phyloP scores from a whole-genome alignment of 2,888 invertebrate species.

The Diabrotica balteata region DNA sequence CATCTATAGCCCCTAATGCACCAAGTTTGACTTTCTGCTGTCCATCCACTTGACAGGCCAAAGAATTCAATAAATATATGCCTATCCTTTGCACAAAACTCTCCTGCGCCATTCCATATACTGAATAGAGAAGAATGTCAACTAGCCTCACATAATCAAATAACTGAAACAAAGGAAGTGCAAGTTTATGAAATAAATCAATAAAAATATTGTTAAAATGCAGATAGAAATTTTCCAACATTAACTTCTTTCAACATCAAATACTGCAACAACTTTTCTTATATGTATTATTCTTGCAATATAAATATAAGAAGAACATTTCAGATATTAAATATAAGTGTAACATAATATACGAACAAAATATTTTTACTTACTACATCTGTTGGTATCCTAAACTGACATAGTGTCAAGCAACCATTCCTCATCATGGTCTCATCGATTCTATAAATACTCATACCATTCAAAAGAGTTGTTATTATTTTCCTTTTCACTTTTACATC shows the following conservation, averaged over 20 bases:
- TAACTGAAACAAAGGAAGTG: slow-evolving; percentile 66
- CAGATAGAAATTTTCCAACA: too few relatives aligned
- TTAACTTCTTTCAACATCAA: too few relatives aligned
- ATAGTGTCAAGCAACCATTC: slow-evolving; percentile 93
- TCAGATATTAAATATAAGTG: too few relatives aligned
- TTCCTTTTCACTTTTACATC: slow-evolving; percentile 75
- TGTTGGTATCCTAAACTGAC: slow-evolving; percentile 92
- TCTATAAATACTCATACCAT: slow-evolving; percentile 87
- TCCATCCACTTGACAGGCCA: slow-evolving; percentile 96
- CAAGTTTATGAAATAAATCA: too few relatives aligned
- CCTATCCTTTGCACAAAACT: slow-evolving; percentile 94
- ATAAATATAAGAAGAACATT: too few relatives aligned
- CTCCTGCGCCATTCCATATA: slow-evolving; percentile 82
- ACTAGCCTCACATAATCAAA: slow-evolving; percentile 91
- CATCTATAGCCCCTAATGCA: slow-evolving; percentile 84
- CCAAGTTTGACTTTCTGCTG: slow-evolving; percentile 91
- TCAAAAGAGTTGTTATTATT: slow-evolving; percentile 82
- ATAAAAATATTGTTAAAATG: too few relatives aligned
- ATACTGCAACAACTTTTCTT: too few relatives aligned
- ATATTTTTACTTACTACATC: slow-evolving; percentile 78
- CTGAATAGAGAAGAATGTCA: slow-evolving; percentile 80
- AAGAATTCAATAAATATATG: slow-evolving; percentile 91
- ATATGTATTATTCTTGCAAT: not conserved
- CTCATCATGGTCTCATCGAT: slow-evolving; percentile 93
- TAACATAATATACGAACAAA: too few relatives aligned